Conservation (phyloP, 1,140 invertebrate genomes). For the Glossosoma conforme region DNA sequence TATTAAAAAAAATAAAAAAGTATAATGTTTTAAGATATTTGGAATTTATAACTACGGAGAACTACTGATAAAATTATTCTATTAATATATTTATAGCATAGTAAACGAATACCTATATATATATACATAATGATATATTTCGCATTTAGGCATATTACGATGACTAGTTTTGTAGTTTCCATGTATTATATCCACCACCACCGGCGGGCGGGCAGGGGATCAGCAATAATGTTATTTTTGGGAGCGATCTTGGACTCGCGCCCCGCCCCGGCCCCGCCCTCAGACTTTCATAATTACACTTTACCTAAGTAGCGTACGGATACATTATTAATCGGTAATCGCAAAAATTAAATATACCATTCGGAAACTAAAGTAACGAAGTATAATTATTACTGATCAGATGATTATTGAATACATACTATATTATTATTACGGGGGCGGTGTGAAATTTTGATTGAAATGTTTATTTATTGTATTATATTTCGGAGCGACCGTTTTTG, state of each 20-base stretch:
- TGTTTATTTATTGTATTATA: no score
- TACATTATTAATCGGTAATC: constrained; percentile 15
- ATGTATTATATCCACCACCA: constrained; percentile 9
- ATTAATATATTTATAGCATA: constrained; percentile 21
- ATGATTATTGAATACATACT: not conserved
- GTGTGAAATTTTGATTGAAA: no score
- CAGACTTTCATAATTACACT: constrained; percentile 22
- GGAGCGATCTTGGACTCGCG: constrained; percentile 7
- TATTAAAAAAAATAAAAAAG: no score
- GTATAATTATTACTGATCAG: no score
- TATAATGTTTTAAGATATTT: constrained; percentile 28
- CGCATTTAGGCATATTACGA: constrained; percentile 26
- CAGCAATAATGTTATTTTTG: constrained; percentile 29
- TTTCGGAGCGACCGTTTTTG: no score
- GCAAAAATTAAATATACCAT: constrained; percentile 28
- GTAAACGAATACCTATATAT: no score
- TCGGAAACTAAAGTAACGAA: constrained; percentile 19
- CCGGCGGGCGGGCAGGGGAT: constrained; percentile 8
- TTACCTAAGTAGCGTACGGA: constrained; percentile 29
- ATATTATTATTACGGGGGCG: no score
- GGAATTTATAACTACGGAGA: constrained; percentile 24
- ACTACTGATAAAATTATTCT: constrained; percentile 28
- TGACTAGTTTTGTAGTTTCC: constrained; percentile 29
- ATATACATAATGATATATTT: constrained; percentile 22
- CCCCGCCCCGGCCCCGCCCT: constrained; percentile 13